A percentile compares a stretch with the other conserved stretches of the same genome.
Evolutionary conservation across 2,797 vertebrate species (phyloP).

Genomic region (Protonibea diacanthus): DNA sequence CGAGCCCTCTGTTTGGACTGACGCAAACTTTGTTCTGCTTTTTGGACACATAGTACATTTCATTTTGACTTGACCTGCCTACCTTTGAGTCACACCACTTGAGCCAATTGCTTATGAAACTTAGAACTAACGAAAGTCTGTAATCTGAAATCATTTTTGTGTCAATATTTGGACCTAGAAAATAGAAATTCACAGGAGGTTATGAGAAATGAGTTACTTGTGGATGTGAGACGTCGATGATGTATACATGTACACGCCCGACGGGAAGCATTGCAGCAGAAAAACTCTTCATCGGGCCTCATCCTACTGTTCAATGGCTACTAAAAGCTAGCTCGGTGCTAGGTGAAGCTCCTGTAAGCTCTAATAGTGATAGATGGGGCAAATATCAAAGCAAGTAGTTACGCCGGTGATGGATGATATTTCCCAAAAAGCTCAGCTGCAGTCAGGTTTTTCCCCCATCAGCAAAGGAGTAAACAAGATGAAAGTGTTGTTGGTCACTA

Average conservation of each 20-base stretch:
- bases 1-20: background rate
- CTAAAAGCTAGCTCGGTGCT: constrained; percentile 2
- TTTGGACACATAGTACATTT: background rate
- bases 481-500: constrained; percentile 22
- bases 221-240: too few species aligned
- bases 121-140: too few species aligned
- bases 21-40: background rate
- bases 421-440: constrained; percentile 32
- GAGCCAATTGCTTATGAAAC: too few species aligned
- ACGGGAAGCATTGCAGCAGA: background rate
- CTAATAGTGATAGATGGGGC: constrained; percentile 34
- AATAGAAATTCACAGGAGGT: too few species aligned
- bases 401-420: constrained; percentile 40
- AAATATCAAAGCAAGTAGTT: constrained; percentile 5
- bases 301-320: background rate
- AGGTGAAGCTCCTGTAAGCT: background rate
- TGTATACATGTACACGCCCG: too few species aligned
- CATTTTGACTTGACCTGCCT: background rate
- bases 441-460: constrained; percentile 7
- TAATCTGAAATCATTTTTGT: too few species aligned
- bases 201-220: too few species aligned
- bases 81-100: background rate
- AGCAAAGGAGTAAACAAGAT: constrained; percentile 37
- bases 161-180: too few species aligned
- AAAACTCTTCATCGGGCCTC: background rate